Base-by-base conservation (phyloP, 2,797 vertebrate species). In the Rachycentron canadum region DNA sequence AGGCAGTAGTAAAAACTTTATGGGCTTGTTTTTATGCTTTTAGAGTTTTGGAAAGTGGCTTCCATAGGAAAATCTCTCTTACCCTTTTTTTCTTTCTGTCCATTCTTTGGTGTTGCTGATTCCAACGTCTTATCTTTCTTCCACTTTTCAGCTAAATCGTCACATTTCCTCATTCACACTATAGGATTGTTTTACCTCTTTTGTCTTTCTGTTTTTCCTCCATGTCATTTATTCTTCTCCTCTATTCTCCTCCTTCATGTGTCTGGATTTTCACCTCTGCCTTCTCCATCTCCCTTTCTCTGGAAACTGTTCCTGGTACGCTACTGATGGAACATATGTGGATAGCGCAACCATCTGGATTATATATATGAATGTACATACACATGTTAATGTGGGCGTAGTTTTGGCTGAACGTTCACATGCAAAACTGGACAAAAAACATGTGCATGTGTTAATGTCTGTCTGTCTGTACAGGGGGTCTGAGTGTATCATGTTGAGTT, bases 281-380 rank as follows among this genome's bases (percentile, higher is more conserved):
- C 71, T 72, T 52, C 65, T 73, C 69, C n/a, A 17, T 57, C 36
- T 69, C 59, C 25, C 34, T 36, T 30, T 70, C 30, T 76, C 23
- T 73, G 12, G 73, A 84, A 81, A 63, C 64, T 45, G 21, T 71
- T 45, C 26, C 60, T 57, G 40, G 71, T 89, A 88, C 91, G 56
- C 83, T 90, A 76, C 90, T 83, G 77, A 61, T 80, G 66, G 81
- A 86, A 84, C 73, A 69, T 68, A 74, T 83, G 81, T 71, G 76
- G 61, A 73, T 66, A 71, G 53, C 55, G 17, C 63, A 50, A 49
- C 87, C 86, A 89, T 91, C 86, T 92, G 89, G 84, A 84, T 84
- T 82, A 81, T 67, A 89, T 92, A 81, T 76, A 43, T 71, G 72
- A 47, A 65, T 23, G 0, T 70, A 34, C 5, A 25, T 66, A 45